Base-by-base conservation (phyloP, 2,797 vertebrate genomes). In the Pterois miles region DNA sequence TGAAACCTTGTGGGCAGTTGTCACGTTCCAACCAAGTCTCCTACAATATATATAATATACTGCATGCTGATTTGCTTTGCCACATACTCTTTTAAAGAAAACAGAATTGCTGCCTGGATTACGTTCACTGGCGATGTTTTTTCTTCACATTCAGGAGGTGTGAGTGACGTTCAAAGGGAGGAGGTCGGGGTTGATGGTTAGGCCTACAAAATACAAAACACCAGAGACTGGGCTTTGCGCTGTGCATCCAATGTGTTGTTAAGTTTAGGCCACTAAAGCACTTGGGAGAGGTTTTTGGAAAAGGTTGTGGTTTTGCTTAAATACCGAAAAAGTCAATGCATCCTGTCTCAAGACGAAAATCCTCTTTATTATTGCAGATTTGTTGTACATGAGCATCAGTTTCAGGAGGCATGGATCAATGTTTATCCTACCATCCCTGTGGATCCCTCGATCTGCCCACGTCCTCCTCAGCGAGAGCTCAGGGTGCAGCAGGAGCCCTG, bases 361-460 rank as follows among this genome's bases (percentile, higher is more conserved):
- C n/a, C n/a, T 43, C 10, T 53, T 60, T 71, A 27, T 16, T 54
- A 4, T 31, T 36, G 20, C 70, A 60, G 38, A 25, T 67, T 71
- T 59, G 29, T 48, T 54, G 40, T 14, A 27, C 7, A 50, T 18
- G 11, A 66, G 34, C 8, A 31, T n/a, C 22, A 62, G 74, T 74
- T 80, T 67, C 33, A 56, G 63, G 20, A 58, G 50, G 29, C 40
- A 62, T 27, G 23, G 9, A 38, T 63, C 16, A 38, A 8, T 46
- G 54, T 80, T 68, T 40, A 52, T 33, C 54, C 38, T 43, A 20
- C 54, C 29, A 22, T 48, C 48, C 10, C 76, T 22, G 46, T 36
- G 59, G 64, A 80, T 71, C 78, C 65, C 64, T 58, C 71, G 80
- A 78, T 40, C 72, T 34, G 71, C 56, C 54, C 71, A 72, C 1